Evolutionary conservation across 1,140 invertebrate species (phyloP), one percentile per base, ranked within the genome.

Genomic region (Drosophila oshimai): DNA sequence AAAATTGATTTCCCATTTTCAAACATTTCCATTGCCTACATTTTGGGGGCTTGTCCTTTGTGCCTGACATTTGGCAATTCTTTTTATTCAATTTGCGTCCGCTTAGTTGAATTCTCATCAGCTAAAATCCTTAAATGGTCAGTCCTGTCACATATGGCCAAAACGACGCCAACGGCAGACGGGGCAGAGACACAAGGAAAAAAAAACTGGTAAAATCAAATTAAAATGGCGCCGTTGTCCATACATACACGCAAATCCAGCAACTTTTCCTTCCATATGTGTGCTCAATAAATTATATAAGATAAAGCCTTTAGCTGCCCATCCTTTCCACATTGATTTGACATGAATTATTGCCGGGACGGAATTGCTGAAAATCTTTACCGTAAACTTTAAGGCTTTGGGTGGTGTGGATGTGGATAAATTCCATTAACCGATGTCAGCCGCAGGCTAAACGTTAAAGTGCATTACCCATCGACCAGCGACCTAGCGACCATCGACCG

Each of bases 211-310:
- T 18, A 68, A 80, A 88, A 81, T 87, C 81, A 87, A 87, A 77
- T 87, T 87, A 87, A 87, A 87, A 74, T 87, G 81, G 81, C 81
- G 81, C 76, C 80, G 71, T 26, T 62, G 65, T 24, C 65, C 69
- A 60, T 50, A 44, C 57, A 73, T 24, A 45, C 54, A 51, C 39
- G 24, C 47, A 64, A 51, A 44, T 47, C 33, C 24, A 33, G 47
- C 31, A 54, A 47, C 60, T 65, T 47, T 54, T 20, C 17, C 50
- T 22, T 18, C 9, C 15, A 15, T 41, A n/a, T 47, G 68, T 61
- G 50, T 55, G 62, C 18, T 60, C 60, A 74, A 86, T 79, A 84
- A 86, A 84, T 84, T 73, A 50, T 61, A 72, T 72, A 72, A 61
- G 46, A 61, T 72, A 62, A 62, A 62, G 69, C 33, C 6, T 26